These are phyloP conservation scores for Aspidiotus rigidus DNA, from an alignment of 2,888 invertebrate genomes.

Conservation along the genomic window DNA sequence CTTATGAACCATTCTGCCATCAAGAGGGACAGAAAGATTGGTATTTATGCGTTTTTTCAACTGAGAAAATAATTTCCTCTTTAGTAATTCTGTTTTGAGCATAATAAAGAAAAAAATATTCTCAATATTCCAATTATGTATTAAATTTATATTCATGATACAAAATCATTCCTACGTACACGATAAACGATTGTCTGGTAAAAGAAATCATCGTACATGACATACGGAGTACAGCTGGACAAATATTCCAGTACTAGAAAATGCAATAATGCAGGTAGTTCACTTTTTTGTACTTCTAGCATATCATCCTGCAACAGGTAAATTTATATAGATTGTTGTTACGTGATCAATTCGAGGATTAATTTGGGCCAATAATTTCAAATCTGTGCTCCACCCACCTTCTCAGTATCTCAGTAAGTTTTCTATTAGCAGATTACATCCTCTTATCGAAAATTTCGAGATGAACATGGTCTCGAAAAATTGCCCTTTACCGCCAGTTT, in stretches of 20 bases:
- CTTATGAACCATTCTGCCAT: too few species aligned
- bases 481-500: too few species aligned
- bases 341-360: background rate
- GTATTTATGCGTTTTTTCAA: too few species aligned
- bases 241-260: constrained; percentile 43
- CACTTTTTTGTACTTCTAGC: background rate
- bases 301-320: constrained; percentile 17
- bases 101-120: background rate
- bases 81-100: background rate
- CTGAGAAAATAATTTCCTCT: background rate
- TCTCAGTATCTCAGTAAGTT: too few species aligned
- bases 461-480: too few species aligned
- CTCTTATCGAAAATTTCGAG: too few species aligned
- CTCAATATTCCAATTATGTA: background rate
- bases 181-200: constrained; percentile 49
- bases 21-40: too few species aligned
- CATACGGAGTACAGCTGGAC: constrained; percentile 55
- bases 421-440: too few species aligned
- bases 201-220: constrained; percentile 57
- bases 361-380: background rate
- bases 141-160: background rate
- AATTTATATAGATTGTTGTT: background rate
- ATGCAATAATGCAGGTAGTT: constrained; percentile 12
- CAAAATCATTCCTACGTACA: constrained; percentile 21
- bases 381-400: background rate